Evolutionary conservation across 2,888 invertebrate genomes (phyloP).

Genomic region (Epicampocera succincta): DNA sequence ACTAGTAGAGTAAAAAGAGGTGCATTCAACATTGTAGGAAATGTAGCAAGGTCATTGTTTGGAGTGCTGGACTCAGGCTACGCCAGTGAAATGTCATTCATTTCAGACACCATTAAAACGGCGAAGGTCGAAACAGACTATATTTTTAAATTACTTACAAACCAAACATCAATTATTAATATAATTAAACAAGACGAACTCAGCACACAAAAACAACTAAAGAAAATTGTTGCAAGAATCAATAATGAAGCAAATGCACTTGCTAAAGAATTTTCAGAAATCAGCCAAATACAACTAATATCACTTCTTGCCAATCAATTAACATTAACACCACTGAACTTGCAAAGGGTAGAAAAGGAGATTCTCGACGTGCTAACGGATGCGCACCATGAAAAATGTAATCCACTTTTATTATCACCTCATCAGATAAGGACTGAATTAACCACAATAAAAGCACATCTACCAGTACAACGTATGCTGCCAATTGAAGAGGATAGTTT

Average conservation of each 20-base stretch:
- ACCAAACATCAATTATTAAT: too few relatives aligned
- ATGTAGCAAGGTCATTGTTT: slow-evolving; percentile 2
- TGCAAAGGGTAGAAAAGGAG: slow-evolving; percentile 1
- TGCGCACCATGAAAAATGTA: background rate
- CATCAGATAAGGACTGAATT: background rate
- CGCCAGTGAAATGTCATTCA: slow-evolving; percentile 5
- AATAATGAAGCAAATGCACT: too few relatives aligned
- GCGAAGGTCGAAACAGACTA: background rate
- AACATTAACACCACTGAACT: background rate
- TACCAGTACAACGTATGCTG: slow-evolving; percentile 2
- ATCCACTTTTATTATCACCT: too few relatives aligned
- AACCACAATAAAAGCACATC: slow-evolving; percentile 14
- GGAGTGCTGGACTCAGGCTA: background rate
- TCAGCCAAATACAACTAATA: slow-evolving; percentile 7
- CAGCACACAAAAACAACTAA: slow-evolving; percentile 15
- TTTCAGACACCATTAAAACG: slow-evolving; percentile 10
- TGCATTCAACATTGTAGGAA: too few relatives aligned
- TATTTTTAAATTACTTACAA: too few relatives aligned
- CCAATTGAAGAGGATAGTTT: slow-evolving; percentile 4
- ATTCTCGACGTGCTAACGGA: slow-evolving; percentile 1
- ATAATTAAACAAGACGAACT: background rate
- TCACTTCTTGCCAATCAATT: slow-evolving; percentile 2
- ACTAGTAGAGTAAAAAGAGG: slow-evolving; percentile 1
- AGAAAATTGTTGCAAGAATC: background rate
- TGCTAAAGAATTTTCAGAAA: background rate